phyloP scores from a whole-genome alignment of 1,140 invertebrate genomes.

The Aculops lycopersici region DNA sequence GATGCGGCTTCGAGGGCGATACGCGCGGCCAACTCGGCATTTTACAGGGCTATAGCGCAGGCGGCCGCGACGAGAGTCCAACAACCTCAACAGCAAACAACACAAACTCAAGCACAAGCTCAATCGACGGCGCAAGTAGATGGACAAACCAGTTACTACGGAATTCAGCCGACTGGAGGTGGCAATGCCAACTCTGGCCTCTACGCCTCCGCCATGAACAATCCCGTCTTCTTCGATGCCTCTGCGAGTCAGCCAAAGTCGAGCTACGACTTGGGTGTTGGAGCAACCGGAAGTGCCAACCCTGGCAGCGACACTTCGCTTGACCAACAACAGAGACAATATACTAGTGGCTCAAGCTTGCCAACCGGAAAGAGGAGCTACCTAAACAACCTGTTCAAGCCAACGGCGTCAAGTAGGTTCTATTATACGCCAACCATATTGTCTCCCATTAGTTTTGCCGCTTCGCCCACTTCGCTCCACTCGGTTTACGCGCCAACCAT shows the following conservation, averaged over 20 bases:
- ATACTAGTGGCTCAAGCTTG: neutral
- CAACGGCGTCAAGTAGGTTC: neutral
- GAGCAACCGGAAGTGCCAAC: neutral
- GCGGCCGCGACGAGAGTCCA: too few species aligned
- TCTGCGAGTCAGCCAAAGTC: neutral
- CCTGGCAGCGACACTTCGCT: neutral
- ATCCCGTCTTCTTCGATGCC: neutral
- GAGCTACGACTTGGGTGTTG: too few species aligned
- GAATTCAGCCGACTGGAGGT: too few species aligned
- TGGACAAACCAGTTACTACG: too few species aligned
- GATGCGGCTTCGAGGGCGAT: too few species aligned
- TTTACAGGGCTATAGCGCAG: too few species aligned
- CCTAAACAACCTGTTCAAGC: neutral
- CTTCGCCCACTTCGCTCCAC: neutral
- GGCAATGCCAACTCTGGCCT: too few species aligned
- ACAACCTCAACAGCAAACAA: too few species aligned
- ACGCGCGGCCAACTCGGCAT: too few species aligned
- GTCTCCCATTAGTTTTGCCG: too few species aligned
- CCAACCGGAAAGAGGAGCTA: neutral
- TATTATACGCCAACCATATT: neutral
- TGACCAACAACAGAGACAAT: neutral
- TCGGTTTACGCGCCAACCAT: neutral
- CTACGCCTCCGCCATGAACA: neutral
- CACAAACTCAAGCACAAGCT: too few species aligned
- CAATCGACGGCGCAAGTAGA: too few species aligned